These are phyloP conservation scores for Apocrypta bakeri DNA, from an alignment of 1,140 invertebrate species.

Conservation along the genomic window DNA sequence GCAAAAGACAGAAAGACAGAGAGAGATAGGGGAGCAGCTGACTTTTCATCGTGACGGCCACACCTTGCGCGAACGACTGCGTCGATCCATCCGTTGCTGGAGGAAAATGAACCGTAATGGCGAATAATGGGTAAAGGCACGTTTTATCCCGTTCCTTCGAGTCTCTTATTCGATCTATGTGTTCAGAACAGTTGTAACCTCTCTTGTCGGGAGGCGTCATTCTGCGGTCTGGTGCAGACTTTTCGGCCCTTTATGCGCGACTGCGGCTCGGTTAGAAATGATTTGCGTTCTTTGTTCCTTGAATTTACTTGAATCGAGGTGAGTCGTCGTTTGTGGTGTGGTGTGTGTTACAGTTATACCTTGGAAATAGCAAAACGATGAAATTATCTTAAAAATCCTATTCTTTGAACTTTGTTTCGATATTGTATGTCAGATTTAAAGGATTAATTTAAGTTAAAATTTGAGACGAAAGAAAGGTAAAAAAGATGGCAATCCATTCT, in stretches of 20 bases:
- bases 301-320: neutral
- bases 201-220: slow-evolving; percentile 4
- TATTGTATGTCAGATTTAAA: neutral
- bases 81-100: slow-evolving; percentile 61
- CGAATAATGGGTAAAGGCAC: slow-evolving; percentile 63
- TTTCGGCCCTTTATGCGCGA: slow-evolving; percentile 1
- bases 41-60: slow-evolving; percentile 69
- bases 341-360: slow-evolving; percentile 12
- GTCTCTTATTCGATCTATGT: slow-evolving; percentile 10
- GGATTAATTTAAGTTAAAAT: no score
- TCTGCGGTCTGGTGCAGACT: neutral
- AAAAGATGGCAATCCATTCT: no score
- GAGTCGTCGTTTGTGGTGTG: neutral
- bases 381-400: neutral
- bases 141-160: slow-evolving; percentile 49
- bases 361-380: neutral
- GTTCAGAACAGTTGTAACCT: neutral
- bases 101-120: slow-evolving; percentile 71
- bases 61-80: slow-evolving; percentile 62
- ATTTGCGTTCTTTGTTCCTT: slow-evolving; percentile 19
- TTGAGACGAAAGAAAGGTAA: no score
- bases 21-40: slow-evolving; percentile 45
- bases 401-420: neutral
- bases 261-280: slow-evolving; percentile 10
- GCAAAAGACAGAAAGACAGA: neutral